Evolutionary conservation across 2,888 invertebrate genomes (phyloP).

Genomic region (Drosophila parthenogenetica): DNA sequence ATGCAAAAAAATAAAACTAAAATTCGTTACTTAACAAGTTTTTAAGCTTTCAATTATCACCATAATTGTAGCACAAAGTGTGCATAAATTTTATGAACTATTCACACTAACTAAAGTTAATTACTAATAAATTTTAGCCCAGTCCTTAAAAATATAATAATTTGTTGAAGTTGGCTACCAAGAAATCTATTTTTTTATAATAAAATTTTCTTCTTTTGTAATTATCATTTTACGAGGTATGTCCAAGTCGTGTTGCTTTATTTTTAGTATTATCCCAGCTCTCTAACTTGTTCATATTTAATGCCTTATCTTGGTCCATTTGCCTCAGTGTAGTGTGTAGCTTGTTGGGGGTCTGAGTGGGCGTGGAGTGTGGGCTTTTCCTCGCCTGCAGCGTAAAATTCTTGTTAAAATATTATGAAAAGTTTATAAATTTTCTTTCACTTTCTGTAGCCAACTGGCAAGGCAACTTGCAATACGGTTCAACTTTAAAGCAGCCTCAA

Average conservation of each 20-base stretch:
- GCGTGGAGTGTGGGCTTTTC: constrained; percentile 28
- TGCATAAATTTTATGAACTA: too few relatives aligned
- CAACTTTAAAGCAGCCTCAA: constrained; percentile 26
- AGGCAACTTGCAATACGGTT: not conserved
- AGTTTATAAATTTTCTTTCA: constrained; percentile 38
- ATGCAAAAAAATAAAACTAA: too few relatives aligned
- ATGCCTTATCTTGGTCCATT: constrained; percentile 44
- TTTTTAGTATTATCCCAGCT: not conserved
- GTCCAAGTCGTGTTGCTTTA: not conserved
- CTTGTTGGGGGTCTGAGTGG: not conserved
- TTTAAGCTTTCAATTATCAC: too few relatives aligned
- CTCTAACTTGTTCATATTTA: constrained; percentile 35
- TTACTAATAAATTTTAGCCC: too few relatives aligned
- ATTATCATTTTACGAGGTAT: not conserved
- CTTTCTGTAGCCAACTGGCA: constrained; percentile 11
- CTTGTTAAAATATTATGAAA: constrained; percentile 60
- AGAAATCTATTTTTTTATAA: too few relatives aligned
- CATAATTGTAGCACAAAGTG: too few relatives aligned
- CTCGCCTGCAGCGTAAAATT: constrained; percentile 56
- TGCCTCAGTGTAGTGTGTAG: constrained; percentile 5
- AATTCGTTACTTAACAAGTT: too few relatives aligned
- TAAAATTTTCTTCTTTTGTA: not conserved
- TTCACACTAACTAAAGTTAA: too few relatives aligned
- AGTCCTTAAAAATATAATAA: too few relatives aligned
- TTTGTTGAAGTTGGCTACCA: too few relatives aligned